Base-by-base conservation (phyloP, 2,113 vertebrate species). In the Sardina pilchardus region DNA sequence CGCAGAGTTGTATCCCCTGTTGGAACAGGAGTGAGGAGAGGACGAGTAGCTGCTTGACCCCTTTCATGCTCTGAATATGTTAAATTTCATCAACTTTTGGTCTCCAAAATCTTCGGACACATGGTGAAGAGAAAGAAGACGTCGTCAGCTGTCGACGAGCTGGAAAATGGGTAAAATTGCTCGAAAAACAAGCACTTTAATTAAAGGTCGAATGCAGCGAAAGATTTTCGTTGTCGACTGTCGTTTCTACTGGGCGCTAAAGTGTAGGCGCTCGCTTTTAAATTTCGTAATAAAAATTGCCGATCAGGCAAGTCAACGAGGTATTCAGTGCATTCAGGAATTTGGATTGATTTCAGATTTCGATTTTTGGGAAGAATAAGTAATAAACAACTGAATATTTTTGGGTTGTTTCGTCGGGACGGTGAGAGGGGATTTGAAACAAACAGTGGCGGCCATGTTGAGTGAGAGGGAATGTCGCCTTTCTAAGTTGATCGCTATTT, bases 381-480 rank as follows among this genome's bases (percentile, higher is more conserved):
- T 86, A 39, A 89, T 90, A 45, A 75, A 2, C 21, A 83, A 39
- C 83, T 81, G 90, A 91, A 78, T 81, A 86, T 90, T 91, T 95
- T 95, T 95, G 94, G 93, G 93, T 94, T 95, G 95, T 96, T 96
- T 95, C 94, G 95, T 96, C 96, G 96, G 97, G 97, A 97, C 97
- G 94, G 95, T 94, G 96, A 90, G 93, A 96, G 95, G 96, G 97
- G 96, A 97, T 97, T 97, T 96, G 97, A 97, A 96, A 97, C 97
- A 99, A 99, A 99, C 98, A 98, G 97, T 96, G 98, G 98, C 98
- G 97, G 98, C 98, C 98, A 99, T 99, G 97, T 99, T 99, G 97
- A 97, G 96, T 96, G 95, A 94, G 93, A 95, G 94, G 91, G 90
- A 93, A 93, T 93, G 92, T 90, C 93, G 94, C 93, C 90, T 95